phyloP scores from a whole-genome alignment of 2,888 invertebrate species.

The Acrobasis consociella region DNA sequence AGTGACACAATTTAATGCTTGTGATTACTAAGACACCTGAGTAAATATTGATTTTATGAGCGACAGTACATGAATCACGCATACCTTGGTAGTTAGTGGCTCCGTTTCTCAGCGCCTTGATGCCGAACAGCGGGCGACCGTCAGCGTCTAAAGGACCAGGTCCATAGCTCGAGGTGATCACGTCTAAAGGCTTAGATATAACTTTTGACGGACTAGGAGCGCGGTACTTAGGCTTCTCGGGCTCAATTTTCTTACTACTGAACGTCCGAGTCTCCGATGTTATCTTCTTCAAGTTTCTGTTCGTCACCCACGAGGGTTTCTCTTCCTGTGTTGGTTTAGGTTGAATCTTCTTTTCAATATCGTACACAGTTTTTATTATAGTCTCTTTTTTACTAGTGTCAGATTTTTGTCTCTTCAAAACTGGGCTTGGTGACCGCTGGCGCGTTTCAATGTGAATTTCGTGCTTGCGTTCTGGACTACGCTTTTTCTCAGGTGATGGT shows the following conservation, averaged over 20 bases:
- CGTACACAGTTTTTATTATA: conserved; percentile 58
- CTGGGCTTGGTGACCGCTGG: conserved; percentile 61
- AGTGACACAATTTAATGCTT: conserved; percentile 7
- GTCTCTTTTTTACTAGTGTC: conserved; percentile 59
- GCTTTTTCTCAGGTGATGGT: conserved; percentile 58
- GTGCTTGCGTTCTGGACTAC: conserved; percentile 42
- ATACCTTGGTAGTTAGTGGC: conserved; percentile 86
- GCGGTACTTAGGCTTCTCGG: conserved; percentile 66
- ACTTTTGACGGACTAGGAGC: conserved; percentile 66
- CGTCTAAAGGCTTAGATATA: conserved; percentile 80
- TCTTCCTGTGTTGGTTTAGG: conserved; percentile 70
- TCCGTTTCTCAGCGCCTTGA: conserved; percentile 86
- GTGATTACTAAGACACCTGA: conserved; percentile 25
- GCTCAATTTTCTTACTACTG: conserved; percentile 66
- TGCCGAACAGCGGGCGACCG: conserved; percentile 90
- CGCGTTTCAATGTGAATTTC: conserved; percentile 44
- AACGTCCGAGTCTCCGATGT: conserved; percentile 66
- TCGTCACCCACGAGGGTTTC: conserved; percentile 85
- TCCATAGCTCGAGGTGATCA: conserved; percentile 91
- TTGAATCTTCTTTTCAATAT: conserved; percentile 57
- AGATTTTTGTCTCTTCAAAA: conserved; percentile 52
- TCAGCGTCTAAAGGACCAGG: conserved; percentile 92
- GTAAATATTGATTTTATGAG: conserved; percentile 30
- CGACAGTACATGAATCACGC: conserved; percentile 26
- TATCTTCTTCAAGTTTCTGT: conserved; percentile 82